Base-by-base conservation (phyloP, 2,888 invertebrate species). In the Cataglyphis cursor region DNA sequence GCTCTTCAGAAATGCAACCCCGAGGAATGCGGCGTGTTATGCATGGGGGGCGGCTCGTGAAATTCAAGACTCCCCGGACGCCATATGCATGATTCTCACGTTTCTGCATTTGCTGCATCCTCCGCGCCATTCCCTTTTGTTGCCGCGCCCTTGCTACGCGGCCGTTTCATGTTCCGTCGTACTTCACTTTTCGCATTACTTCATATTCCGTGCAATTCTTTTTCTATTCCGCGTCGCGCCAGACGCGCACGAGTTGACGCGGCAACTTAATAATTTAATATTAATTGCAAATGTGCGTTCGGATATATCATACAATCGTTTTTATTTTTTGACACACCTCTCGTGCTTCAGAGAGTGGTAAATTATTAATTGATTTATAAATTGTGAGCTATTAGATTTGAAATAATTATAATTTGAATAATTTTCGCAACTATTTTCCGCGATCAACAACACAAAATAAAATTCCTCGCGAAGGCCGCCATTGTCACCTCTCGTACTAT, bases 71-170 rank as follows among this genome's bases (percentile, higher is more conserved):
- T 76, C 76, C 65, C 78, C 41, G n/a, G 57, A 21, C 82, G 15
- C 57, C 48, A 66, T 68, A 62, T 78, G 82, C 78, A 78, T 51
- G 82, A 66, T 66, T 82, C 82, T 82, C 78, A 81, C 83, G 57
- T 81, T 81, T 74, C 44, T 75, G 44, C 66, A 12, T 68, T 61
- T 24, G 8, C 54, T 31, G 62, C 38, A 41, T 28, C 28, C 72
- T 31, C 31, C 15, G 44, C 48, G 21, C 54, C 44, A 31, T 21
- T n/a, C 51, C 41, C 35, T 51, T 70, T 70, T 38, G 10, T 70
- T 38, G 10, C 31, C 15, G 18, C 21, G 8, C 44, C 59, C 38
- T 35, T 38, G 59, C 73, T 48, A 44, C 35, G 68, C 78, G 31
- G 21, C 31, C 59, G 59, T 61, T 61, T 73, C 54, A 61, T 12